phyloP scores from a whole-genome alignment of 2,113 vertebrate species.

The Sigmodon hispidus region DNA sequence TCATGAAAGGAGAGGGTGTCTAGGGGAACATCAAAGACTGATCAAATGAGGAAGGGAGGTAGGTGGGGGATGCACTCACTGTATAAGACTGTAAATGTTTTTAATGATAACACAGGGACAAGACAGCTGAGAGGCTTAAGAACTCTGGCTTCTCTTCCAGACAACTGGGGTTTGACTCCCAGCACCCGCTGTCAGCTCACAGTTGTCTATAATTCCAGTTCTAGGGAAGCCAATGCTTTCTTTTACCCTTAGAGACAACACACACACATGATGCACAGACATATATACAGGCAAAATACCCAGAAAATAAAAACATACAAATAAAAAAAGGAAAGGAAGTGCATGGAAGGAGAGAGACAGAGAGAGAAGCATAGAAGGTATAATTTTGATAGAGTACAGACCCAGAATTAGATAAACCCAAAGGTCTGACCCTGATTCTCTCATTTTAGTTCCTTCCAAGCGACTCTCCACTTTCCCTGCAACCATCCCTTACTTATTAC shows the following conservation, averaged over 20 bases:
- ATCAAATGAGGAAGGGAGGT: background rate
- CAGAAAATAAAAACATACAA: background rate
- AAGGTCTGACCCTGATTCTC: accelerated
- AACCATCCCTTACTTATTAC: background rate
- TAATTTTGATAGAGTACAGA: background rate
- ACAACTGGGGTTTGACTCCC: background rate
- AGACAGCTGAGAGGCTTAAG: background rate
- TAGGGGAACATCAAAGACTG: background rate
- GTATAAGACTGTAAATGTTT: background rate
- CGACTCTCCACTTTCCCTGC: background rate
- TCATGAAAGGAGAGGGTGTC: background rate
- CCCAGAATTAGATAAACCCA: background rate
- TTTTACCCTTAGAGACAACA: background rate
- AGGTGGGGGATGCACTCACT: too few species aligned
- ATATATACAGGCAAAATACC: background rate
- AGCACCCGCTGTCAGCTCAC: background rate
- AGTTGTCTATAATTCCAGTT: background rate
- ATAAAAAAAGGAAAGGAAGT: background rate
- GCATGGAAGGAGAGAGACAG: background rate
- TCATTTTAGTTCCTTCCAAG: background rate
- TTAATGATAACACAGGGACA: background rate
- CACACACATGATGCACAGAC: background rate
- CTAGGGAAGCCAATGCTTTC: background rate
- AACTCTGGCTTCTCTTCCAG: background rate
- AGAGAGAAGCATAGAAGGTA: background rate